Evolutionary conservation across 2,888 invertebrate genomes (phyloP).

Genomic region (Drosophila ezoana): DNA sequence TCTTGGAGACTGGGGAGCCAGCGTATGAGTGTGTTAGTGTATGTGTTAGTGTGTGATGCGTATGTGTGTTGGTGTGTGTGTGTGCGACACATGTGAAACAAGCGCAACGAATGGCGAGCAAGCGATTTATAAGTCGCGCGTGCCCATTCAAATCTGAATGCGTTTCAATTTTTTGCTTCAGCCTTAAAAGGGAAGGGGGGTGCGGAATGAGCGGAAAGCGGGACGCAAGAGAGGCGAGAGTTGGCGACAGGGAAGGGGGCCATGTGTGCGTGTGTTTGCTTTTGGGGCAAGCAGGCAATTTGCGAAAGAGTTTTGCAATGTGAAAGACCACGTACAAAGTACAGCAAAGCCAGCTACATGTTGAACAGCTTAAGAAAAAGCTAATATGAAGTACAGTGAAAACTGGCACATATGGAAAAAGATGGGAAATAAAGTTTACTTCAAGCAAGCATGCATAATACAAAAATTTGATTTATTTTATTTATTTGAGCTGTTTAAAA

Average conservation of each 20-base stretch:
- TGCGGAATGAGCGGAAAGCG: constrained; percentile 10
- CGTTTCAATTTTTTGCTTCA: constrained; percentile 18
- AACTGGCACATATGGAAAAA: no score
- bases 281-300: constrained; percentile 11
- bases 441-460: no score
- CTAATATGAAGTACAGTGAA: no score
- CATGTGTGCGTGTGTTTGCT: constrained; percentile 6
- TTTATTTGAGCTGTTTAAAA: no score
- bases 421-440: no score
- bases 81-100: constrained; percentile 39
- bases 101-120: constrained; percentile 68
- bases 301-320: constrained; percentile 6
- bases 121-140: constrained; percentile 64
- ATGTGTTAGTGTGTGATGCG: constrained; percentile 16
- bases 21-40: constrained; percentile 14
- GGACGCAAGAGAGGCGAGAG: neutral
- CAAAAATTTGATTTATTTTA: no score
- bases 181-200: neutral
- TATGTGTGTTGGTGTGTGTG: constrained; percentile 27
- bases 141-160: constrained; percentile 49
- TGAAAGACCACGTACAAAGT: neutral
- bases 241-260: neutral
- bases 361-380: neutral
- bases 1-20: constrained; percentile 61
- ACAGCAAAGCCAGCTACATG: constrained; percentile 8